A percentile compares a stretch with the other conserved stretches of the same genome.
phyloP scores from a whole-genome alignment of 2,888 invertebrate genomes.

The Bombylius discolor region DNA sequence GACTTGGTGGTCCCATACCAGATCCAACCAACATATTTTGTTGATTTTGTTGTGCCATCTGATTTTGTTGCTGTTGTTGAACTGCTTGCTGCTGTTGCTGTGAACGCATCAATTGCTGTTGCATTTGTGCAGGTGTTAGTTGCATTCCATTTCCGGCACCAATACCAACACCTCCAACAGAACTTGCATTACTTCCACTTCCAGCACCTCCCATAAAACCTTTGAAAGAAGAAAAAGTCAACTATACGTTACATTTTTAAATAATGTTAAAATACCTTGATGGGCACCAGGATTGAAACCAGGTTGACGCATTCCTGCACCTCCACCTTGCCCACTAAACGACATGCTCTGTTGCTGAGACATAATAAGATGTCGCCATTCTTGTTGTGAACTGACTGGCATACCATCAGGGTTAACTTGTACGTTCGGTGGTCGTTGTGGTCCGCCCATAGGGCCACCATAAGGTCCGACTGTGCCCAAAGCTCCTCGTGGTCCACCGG shows the following conservation, averaged over 20 bases:
- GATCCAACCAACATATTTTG: conserved; percentile 31
- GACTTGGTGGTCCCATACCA: conserved; percentile 6
- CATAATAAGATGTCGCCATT: conserved; percentile 38
- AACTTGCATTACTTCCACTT: conserved; percentile 9
- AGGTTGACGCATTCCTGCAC: conserved; percentile 31
- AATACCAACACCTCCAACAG: conserved; percentile 13
- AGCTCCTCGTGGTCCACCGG: conserved; percentile 26
- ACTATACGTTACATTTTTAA: neutral
- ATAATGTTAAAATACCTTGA: conserved; percentile 10
- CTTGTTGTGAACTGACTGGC: conserved; percentile 35
- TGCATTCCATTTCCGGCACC: conserved; percentile 25
- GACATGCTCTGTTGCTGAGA: conserved; percentile 36
- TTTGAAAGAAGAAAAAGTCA: conserved; percentile 15
- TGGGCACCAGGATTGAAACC: conserved; percentile 29
- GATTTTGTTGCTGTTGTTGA: conserved; percentile 27
- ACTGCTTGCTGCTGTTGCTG: conserved; percentile 39
- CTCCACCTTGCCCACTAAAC: conserved; percentile 20
- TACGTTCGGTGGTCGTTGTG: conserved; percentile 44
- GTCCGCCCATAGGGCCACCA: conserved; percentile 28
- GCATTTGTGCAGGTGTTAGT: conserved; percentile 41
- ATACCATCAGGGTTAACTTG: conserved; percentile 46
- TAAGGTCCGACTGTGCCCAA: conserved; percentile 28
- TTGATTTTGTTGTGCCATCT: conserved; percentile 12
- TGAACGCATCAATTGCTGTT: conserved; percentile 35
- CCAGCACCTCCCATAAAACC: conserved; percentile 26